Evolutionary conservation across 2,888 invertebrate species (phyloP), one percentile per base, ranked within the genome.

Genomic region (Trichogramma dendrolimi): DNA sequence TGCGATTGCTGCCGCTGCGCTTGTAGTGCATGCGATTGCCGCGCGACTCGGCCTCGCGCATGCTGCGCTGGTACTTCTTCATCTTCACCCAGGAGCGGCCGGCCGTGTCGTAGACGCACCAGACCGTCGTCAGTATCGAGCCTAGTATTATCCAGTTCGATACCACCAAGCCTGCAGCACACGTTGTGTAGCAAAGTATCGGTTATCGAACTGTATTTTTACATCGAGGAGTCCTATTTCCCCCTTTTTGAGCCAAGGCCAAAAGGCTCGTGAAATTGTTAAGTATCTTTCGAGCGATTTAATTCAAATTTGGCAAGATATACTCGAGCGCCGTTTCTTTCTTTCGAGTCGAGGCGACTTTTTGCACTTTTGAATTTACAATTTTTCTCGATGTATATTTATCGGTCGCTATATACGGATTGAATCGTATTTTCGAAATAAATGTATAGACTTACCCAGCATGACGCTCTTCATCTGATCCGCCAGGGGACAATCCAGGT

Each of bases 61-160:
- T 86, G 67, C 90, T 91, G 65, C 90, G 84, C 78, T 92, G 91
- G 79, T 90, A 92, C 71, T 90, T 85, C 78, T 92, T 92, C 90
- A 92, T 91, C 80, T 92, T 92, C 40, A 93, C 91, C 92, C 92
- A 93, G 54, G 91, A 91, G 57, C 91, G 82, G 11, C 93, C 93
- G n/a, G 92, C 92, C 1, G 90, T 84, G 80, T 93, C 92, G 80
- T 90, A 93, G 4, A 90, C 89, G 79, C 92, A 92, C 91, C 92
- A 93, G 44, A 90, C 86, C 5, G 90, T 90, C 68, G 90, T 84
- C 66, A 90, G 75, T 58, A 91, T 85, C 62, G 87, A 86, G 61
- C 89, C 82, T 65, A 91, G 77, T 66, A 92, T 84, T 68, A 87
- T 84, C 87, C 89, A 89, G 78, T 90, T 91, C 78, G 88, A 89